A percentile compares a stretch with the other conserved stretches of the same genome.
phyloP scores from a whole-genome alignment of 2,888 invertebrate genomes.

The Drosophila quasianomalipes region DNA sequence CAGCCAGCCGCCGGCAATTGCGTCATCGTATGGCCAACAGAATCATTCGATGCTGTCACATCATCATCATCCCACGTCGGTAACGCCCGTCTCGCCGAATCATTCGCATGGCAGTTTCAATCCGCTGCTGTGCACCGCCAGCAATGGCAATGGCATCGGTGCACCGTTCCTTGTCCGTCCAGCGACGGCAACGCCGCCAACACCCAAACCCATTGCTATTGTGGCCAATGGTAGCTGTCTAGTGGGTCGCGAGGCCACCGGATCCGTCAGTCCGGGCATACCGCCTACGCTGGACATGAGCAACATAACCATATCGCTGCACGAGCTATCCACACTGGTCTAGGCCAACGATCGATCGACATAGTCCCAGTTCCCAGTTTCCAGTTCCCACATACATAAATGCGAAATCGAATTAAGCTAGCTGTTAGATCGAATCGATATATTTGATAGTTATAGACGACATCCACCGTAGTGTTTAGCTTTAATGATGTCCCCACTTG shows the following conservation, averaged over 20 bases:
- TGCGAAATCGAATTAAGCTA: slow-evolving; percentile 28
- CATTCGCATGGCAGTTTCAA: slow-evolving; percentile 86
- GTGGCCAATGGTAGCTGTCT: slow-evolving; percentile 55
- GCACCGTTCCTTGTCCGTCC: slow-evolving; percentile 82
- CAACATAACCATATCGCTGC: slow-evolving; percentile 88
- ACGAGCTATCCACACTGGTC: slow-evolving; percentile 90
- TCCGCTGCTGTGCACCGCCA: slow-evolving; percentile 72
- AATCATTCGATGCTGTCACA: slow-evolving; percentile 54
- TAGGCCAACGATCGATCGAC: slow-evolving; percentile 66
- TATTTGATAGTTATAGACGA: slow-evolving; percentile 29
- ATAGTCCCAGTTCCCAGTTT: slow-evolving; percentile 5
- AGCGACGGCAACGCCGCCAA: slow-evolving; percentile 85
- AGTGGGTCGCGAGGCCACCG: slow-evolving; percentile 85
- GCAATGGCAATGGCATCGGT: slow-evolving; percentile 53
- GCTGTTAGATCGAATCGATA: slow-evolving; percentile 12
- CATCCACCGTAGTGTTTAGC: slow-evolving; percentile 60
- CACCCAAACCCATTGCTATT: slow-evolving; percentile 80
- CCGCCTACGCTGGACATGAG: slow-evolving; percentile 88
- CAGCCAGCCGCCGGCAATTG: slow-evolving; percentile 5
- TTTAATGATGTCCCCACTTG: slow-evolving; percentile 49
- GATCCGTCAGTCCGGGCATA: slow-evolving; percentile 89
- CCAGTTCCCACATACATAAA: slow-evolving; percentile 13
- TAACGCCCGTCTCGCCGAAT: slow-evolving; percentile 85
- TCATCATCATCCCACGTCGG: slow-evolving; percentile 82
- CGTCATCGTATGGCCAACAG: slow-evolving; percentile 50